These are phyloP conservation scores for Notamacropus eugenii DNA, from an alignment of 2,797 vertebrate species.

Conservation along the genomic window DNA sequence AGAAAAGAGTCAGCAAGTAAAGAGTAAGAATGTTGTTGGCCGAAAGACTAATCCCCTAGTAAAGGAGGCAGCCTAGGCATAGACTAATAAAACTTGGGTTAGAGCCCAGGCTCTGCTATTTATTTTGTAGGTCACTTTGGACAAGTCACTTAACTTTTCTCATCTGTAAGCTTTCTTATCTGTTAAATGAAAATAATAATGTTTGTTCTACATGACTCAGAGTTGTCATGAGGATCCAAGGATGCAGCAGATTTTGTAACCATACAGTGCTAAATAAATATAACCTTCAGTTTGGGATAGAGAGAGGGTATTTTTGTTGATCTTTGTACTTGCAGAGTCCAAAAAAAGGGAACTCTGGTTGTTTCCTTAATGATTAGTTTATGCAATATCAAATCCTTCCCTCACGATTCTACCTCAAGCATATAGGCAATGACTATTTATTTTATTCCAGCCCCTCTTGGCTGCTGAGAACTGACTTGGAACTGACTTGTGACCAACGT, in stretches of 20 bases:
- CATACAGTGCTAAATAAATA: neutral
- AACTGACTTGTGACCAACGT: neutral
- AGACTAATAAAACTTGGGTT: neutral
- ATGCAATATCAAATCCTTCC: neutral
- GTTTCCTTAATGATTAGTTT: neutral
- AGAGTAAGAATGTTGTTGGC: neutral
- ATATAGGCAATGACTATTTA: neutral
- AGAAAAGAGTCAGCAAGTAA: neutral
- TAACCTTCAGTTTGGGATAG: neutral
- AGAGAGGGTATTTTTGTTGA: neutral
- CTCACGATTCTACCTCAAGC: neutral
- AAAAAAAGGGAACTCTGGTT: neutral
- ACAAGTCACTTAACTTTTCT: neutral
- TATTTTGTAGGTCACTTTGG: neutral
- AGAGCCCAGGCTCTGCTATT: neutral
- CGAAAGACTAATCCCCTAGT: neutral
- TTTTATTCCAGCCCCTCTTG: neutral
- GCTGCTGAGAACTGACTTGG: neutral
- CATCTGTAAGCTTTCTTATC: neutral
- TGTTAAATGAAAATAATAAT: neutral
- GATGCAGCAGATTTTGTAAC: neutral
- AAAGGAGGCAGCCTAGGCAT: rapidly evolving
- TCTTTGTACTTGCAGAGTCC: neutral
- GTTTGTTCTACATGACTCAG: neutral
- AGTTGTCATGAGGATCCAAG: neutral